Percentiles rank a stretch among this genome's conserved stretches.
Evolutionary conservation across 1,140 invertebrate species (phyloP).

Genomic region (Meloidogyne exigua): DNA sequence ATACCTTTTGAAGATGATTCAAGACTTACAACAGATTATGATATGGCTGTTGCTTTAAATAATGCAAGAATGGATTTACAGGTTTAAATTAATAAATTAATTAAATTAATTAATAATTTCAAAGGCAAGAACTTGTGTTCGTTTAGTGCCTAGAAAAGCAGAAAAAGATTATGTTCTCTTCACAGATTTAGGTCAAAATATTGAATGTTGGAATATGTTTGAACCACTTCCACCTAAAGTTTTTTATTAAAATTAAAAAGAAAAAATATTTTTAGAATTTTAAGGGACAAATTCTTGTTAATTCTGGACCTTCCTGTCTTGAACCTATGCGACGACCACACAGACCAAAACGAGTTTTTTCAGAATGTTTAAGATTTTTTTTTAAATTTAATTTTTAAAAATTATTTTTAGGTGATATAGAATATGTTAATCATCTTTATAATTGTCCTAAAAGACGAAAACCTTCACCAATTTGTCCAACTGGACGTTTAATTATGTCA

Average conservation of each 20-base stretch:
- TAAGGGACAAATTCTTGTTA: slow-evolving; percentile 26
- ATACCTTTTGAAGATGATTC: slow-evolving; percentile 48
- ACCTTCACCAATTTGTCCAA: slow-evolving; percentile 44
- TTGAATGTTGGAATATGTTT: slow-evolving; percentile 53
- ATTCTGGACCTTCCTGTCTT: slow-evolving; percentile 44
- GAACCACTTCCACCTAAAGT: slow-evolving; percentile 42
- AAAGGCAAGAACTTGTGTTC: slow-evolving; percentile 46
- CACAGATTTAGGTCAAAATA: slow-evolving; percentile 42
- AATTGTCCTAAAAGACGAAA: slow-evolving; percentile 43
- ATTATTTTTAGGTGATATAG: slow-evolving; percentile 36
- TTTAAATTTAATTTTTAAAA: neutral
- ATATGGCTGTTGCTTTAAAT: slow-evolving; percentile 48
- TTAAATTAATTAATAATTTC: slow-evolving; percentile 16
- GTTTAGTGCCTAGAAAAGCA: slow-evolving; percentile 38
- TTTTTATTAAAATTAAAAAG: too few relatives aligned
- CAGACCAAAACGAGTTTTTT: slow-evolving; percentile 42
- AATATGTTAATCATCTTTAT: slow-evolving; percentile 51
- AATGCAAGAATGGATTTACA: slow-evolving; percentile 51
- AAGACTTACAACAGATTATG: slow-evolving; percentile 38
- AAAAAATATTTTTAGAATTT: slow-evolving; percentile 10
- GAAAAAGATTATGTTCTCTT: slow-evolving; percentile 47
- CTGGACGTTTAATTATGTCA: slow-evolving; percentile 46
- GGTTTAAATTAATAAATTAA: neutral
- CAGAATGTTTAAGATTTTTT: slow-evolving; percentile 34
- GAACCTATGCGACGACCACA: slow-evolving; percentile 47